phyloP scores from a whole-genome alignment of 2,888 invertebrate genomes.

The Sesamia inferens region DNA sequence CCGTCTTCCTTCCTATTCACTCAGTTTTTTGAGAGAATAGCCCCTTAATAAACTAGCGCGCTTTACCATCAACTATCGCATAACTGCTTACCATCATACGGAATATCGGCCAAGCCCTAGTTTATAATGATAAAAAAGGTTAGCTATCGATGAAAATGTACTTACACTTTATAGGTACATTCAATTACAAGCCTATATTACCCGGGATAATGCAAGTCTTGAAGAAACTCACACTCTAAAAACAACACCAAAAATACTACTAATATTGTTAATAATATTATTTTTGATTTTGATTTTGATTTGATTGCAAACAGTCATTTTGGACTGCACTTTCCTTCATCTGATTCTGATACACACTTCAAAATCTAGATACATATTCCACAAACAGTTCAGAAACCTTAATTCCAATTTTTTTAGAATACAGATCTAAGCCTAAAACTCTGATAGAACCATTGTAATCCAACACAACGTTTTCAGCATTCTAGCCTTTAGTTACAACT shows the following conservation, averaged over 20 bases:
- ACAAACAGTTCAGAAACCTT: background rate
- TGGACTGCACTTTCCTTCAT: background rate
- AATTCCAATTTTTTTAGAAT: background rate
- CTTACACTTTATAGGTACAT: background rate
- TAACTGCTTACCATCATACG: too few species aligned
- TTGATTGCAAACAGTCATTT: background rate
- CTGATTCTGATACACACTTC: background rate
- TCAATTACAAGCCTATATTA: background rate
- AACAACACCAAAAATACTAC: background rate
- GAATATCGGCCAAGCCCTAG: too few species aligned
- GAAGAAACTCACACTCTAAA: background rate
- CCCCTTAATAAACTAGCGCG: too few species aligned
- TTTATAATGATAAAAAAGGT: too few species aligned
- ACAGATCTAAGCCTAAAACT: background rate
- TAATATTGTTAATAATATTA: too few species aligned
- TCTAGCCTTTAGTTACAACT: conserved; percentile 7
- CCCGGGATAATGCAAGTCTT: background rate
- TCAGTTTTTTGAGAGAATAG: too few species aligned
- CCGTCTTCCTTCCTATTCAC: too few species aligned
- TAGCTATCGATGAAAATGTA: background rate
- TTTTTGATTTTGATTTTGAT: too few species aligned
- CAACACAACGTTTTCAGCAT: background rate
- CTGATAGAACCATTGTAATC: conserved; percentile 7
- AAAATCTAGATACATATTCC: background rate
- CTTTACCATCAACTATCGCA: too few species aligned